Evolutionary conservation across 2,797 vertebrate species (phyloP).

Genomic region (Peromyscus attwateri): DNA sequence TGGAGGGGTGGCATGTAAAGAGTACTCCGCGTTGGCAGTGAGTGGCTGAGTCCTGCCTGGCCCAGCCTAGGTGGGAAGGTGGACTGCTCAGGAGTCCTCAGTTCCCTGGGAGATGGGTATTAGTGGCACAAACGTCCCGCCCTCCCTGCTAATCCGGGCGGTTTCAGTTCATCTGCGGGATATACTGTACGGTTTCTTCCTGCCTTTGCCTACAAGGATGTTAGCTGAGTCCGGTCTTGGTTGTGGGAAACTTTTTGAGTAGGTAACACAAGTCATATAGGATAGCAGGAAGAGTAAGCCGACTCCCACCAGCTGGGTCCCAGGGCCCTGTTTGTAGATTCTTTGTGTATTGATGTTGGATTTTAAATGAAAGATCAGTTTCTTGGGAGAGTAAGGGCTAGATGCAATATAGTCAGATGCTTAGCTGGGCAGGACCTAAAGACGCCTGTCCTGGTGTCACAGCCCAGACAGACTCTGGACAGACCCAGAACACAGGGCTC

Average conservation of each 20-base stretch:
- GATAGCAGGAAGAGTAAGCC: not conserved
- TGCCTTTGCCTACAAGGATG: not conserved
- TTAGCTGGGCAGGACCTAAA: not conserved
- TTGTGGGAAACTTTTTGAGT: constrained; percentile 35
- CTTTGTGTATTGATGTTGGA: not conserved
- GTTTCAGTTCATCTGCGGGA: not conserved
- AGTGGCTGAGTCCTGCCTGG: not conserved
- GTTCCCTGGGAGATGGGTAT: not conserved
- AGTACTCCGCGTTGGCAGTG: not conserved
- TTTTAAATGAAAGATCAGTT: not conserved
- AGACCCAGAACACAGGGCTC: not conserved
- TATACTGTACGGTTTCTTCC: not conserved
- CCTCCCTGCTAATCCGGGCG: not conserved
- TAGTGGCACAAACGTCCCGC: not conserved
- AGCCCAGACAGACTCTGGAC: not conserved
- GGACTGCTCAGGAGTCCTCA: not conserved
- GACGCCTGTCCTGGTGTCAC: not conserved
- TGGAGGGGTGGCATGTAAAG: constrained; percentile 13
- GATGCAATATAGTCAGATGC: not conserved
- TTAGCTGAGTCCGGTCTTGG: not conserved
- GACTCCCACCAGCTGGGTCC: not conserved
- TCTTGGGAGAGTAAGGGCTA: not conserved
- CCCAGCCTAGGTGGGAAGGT: not conserved
- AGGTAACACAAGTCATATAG: constrained; percentile 24
- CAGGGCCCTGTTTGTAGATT: not conserved